Conservation (phyloP, 2,797 vertebrate species). For the Prunella strophiata region DNA sequence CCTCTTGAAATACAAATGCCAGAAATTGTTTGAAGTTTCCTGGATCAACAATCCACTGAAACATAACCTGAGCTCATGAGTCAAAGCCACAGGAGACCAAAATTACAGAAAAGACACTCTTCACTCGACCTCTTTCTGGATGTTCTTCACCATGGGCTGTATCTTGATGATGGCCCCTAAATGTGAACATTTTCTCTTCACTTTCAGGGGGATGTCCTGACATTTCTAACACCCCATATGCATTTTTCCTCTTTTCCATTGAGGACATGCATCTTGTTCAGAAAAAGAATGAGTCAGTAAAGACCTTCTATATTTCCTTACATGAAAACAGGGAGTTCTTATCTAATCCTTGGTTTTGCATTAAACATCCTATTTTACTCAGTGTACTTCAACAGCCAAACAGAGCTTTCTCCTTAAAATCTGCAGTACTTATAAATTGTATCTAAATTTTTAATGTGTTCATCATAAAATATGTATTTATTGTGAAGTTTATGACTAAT, state of each 20-base stretch:
- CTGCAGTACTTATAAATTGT: neutral
- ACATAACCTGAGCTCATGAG: neutral
- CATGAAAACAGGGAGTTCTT: accelerated
- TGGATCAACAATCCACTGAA: neutral
- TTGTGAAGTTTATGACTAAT: neutral
- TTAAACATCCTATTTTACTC: neutral
- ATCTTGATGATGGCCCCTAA: neutral
- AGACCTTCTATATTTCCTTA: neutral
- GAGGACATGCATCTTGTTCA: neutral
- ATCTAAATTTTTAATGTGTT: neutral
- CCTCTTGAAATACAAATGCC: neutral
- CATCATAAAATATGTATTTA: neutral
- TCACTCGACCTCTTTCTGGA: neutral
- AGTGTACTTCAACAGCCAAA: neutral
- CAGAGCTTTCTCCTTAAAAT: neutral
- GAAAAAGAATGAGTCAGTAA: neutral
- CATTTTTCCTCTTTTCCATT: neutral
- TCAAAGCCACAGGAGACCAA: neutral
- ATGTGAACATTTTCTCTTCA: neutral
- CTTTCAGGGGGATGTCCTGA: neutral
- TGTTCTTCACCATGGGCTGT: neutral
- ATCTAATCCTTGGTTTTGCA: neutral
- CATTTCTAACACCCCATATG: accelerated
- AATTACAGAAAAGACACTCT: neutral
- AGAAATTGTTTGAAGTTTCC: neutral